Base-by-base conservation (phyloP, 2,888 invertebrate genomes). In the Harpagoxenus sublaevis region DNA sequence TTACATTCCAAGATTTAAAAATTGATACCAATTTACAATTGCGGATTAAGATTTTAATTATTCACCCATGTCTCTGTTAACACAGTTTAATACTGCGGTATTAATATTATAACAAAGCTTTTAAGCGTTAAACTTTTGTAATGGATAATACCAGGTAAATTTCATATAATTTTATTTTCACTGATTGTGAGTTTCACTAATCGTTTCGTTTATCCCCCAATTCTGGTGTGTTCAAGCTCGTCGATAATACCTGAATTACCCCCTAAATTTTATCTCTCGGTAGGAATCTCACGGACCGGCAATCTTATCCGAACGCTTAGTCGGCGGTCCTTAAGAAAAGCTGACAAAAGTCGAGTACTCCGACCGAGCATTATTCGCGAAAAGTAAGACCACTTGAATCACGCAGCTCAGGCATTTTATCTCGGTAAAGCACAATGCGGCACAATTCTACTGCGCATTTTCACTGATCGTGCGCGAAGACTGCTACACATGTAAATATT, bases 401-500 rank as follows among this genome's bases (percentile, higher is more conserved):
- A 42, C 15, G 55, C 15, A 23, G 12, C 12, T 62, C 60, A 74
- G 60, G 31, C 42, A 31, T 42, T 78, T 78, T 79, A 53, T 28
- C 23, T 12, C 31, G 18, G 39, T 53, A 15, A 62, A 42, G 45
- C 45, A 71, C 57, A 48, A 71, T 35, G 71, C 48, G 71, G 23
- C 79, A 79, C 60, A 60, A 48, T 68, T 55, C 53, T n/a, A 31
- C 45, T 12, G 79, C 79, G 48, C 79, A 73, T 57, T 81, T 81
- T 79, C 39, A 60, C 79, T 60, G 60, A 81, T 73, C 18, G 28
- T 28, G 45, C 23, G 73, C 39, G 23, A 73, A 60, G 70, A 71
- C n/a, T 23, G 79, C 35, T 57, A 73, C 0, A 45, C 23, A 28
- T 62, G 60, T 79, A 79, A 60, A 79, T 79, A 79, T 48, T 71